Conservation (phyloP, 2,888 invertebrate species). For the Notodonta ziczac region DNA sequence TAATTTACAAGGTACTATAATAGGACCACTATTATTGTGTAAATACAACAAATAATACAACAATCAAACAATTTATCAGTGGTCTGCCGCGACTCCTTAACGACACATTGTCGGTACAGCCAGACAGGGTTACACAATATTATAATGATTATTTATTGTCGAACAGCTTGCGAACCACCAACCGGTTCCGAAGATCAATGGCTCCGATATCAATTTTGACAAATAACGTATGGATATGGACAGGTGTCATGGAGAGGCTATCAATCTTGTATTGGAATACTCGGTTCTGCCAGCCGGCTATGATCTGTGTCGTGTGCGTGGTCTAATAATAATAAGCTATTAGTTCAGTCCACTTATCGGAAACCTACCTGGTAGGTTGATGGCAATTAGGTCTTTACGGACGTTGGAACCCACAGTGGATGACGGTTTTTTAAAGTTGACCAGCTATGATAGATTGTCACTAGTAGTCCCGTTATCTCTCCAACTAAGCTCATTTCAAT, state of each 20-base stretch:
- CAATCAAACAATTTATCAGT: conserved; percentile 5
- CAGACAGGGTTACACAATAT: conserved; percentile 1
- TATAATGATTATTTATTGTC: conserved; percentile 4
- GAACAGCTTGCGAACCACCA: neutral
- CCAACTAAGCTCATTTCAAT: too few relatives aligned
- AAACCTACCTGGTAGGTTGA: too few relatives aligned
- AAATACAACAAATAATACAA: neutral
- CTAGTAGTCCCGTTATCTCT: too few relatives aligned
- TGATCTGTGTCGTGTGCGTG: too few relatives aligned
- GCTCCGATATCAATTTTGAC: conserved; percentile 1
- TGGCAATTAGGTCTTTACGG: too few relatives aligned
- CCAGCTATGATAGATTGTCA: too few relatives aligned
- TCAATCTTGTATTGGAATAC: neutral
- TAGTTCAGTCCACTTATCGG: too few relatives aligned
- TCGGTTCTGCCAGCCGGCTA: neutral
- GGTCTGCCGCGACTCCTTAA: conserved; percentile 1
- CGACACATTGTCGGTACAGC: conserved; percentile 1
- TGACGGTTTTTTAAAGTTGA: too few relatives aligned
- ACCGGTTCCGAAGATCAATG: conserved; percentile 2
- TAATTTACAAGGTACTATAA: too few relatives aligned
- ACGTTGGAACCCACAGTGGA: too few relatives aligned
- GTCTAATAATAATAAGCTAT: too few relatives aligned
- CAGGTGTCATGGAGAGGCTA: neutral
- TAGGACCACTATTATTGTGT: too few relatives aligned
- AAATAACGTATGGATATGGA: conserved; percentile 1